These are phyloP conservation scores for Lonchura striata DNA, from an alignment of 2,113 vertebrate genomes.

Conservation along the genomic window DNA sequence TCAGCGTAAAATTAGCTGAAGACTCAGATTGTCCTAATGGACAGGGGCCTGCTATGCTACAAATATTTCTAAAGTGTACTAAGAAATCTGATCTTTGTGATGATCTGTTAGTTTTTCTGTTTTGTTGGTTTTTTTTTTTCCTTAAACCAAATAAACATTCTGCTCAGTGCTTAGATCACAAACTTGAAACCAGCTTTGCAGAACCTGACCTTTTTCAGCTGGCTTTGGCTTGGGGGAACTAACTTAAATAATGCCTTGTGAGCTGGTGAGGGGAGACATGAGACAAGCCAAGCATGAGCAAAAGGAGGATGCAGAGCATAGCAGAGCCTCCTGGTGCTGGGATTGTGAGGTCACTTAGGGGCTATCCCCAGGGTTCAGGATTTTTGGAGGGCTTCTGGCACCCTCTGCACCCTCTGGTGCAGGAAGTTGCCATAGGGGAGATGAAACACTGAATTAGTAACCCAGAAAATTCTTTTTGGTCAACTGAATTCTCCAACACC, in stretches of 20 bases:
- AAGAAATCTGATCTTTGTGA: not conserved
- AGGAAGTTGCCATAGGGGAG: not conserved
- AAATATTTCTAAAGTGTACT: not conserved
- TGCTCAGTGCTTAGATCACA: not conserved
- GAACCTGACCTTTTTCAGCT: not conserved
- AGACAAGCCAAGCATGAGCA: not conserved
- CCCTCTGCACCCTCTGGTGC: too few species aligned
- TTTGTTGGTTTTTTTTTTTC: not conserved
- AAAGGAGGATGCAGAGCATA: not conserved
- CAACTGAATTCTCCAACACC: not conserved
- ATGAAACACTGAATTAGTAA: not conserved
- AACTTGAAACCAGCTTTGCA: not conserved
- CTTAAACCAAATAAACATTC: not conserved
- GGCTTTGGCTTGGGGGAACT: not conserved
- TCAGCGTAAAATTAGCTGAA: not conserved
- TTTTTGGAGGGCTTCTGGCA: not conserved
- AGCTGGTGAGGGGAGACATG: not conserved
- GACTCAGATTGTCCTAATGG: not conserved
- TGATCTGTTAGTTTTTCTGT: not conserved
- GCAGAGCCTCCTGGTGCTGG: not conserved
- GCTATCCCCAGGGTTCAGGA: not conserved
- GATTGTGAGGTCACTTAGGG: not conserved
- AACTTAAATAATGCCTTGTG: not conserved
- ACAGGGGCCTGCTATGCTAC: not conserved
- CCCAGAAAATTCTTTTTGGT: not conserved